Percentiles rank a stretch among this genome's conserved stretches.
Conservation (phyloP, 2,113 vertebrate genomes). For the Hippoglossus stenolepis region DNA sequence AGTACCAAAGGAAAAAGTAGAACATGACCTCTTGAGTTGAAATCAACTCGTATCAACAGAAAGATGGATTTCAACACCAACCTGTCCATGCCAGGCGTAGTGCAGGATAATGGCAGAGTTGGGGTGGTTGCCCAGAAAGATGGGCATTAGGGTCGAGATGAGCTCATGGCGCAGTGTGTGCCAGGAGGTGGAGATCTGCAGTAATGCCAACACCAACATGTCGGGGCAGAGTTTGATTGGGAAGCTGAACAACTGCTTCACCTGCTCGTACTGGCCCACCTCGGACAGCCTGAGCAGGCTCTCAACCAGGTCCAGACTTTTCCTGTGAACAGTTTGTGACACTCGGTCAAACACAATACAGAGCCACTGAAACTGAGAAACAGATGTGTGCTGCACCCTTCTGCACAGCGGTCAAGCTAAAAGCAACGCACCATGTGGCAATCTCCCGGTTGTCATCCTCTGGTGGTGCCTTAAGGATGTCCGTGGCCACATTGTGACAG, state of each 20-base stretch:
- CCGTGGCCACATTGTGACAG: conserved; percentile 95
- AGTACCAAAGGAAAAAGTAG: neutral
- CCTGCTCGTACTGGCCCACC: conserved; percentile 98
- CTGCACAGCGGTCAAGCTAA: neutral
- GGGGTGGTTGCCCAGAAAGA: conserved; percentile 98
- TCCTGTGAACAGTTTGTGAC: conserved; percentile 81
- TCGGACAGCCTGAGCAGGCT: conserved; percentile 94
- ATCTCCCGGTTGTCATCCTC: conserved; percentile 99
- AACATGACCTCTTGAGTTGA: neutral
- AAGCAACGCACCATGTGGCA: conserved; percentile 91
- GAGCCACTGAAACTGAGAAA: neutral
- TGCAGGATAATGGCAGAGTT: conserved; percentile 99
- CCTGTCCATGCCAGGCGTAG: conserved; percentile 99
- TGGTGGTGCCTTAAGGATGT: conserved; percentile 99
- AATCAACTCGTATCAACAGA: neutral
- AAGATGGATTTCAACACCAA: conserved; percentile 67
- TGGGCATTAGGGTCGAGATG: conserved; percentile 99
- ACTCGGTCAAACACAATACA: neutral
- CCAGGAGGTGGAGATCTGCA: conserved; percentile 99
- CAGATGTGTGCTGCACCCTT: too few relatives aligned
- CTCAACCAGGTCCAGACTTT: conserved; percentile 98
- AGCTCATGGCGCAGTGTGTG: conserved; percentile 97
- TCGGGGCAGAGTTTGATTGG: conserved; percentile 99
- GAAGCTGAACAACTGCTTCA: conserved; percentile 98
- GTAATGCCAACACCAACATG: conserved; percentile 95